These are phyloP conservation scores for Oncorhynchus gorbuscha DNA, from an alignment of 2,113 vertebrate species.

Conservation along the genomic window DNA sequence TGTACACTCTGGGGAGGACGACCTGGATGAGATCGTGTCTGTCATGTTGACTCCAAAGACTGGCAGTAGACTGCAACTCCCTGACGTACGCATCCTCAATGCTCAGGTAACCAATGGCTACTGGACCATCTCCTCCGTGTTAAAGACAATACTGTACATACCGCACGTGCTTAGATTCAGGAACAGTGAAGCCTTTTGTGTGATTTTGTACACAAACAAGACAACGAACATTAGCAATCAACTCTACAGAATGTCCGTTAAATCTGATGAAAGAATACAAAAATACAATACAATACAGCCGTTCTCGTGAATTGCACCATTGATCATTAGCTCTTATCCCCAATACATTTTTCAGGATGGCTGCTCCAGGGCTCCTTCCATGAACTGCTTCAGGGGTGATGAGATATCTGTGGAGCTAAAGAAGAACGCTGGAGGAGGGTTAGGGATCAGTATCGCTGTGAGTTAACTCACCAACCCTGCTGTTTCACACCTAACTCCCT, in stretches of 20 bases:
- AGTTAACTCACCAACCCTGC: constrained; percentile 52
- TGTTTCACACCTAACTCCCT: not conserved
- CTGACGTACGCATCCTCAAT: constrained; percentile 56
- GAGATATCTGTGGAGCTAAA: constrained; percentile 77
- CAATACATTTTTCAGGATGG: constrained; percentile 58
- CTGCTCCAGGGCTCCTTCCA: constrained; percentile 34
- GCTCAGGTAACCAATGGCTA: constrained; percentile 64
- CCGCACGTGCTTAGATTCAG: too few relatives aligned
- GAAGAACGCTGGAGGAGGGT: constrained; percentile 81
- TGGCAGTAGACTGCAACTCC: constrained; percentile 53
- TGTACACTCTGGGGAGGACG: constrained; percentile 47
- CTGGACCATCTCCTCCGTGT: constrained; percentile 16
- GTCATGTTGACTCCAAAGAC: constrained; percentile 65
- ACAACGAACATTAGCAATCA: too few relatives aligned
- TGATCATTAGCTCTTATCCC: not conserved
- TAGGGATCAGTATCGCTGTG: constrained; percentile 87
- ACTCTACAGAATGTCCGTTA: too few relatives aligned
- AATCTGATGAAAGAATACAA: too few relatives aligned
- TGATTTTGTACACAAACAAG: too few relatives aligned
- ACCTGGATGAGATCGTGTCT: constrained; percentile 63
- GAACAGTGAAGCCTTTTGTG: too few relatives aligned
- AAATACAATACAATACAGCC: too few relatives aligned
- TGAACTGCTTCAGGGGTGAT: constrained; percentile 56
- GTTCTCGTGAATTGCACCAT: not conserved
- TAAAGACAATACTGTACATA: too few relatives aligned